Conservation (phyloP, 2,888 invertebrate species). For the Cataglyphis altisquamis region DNA sequence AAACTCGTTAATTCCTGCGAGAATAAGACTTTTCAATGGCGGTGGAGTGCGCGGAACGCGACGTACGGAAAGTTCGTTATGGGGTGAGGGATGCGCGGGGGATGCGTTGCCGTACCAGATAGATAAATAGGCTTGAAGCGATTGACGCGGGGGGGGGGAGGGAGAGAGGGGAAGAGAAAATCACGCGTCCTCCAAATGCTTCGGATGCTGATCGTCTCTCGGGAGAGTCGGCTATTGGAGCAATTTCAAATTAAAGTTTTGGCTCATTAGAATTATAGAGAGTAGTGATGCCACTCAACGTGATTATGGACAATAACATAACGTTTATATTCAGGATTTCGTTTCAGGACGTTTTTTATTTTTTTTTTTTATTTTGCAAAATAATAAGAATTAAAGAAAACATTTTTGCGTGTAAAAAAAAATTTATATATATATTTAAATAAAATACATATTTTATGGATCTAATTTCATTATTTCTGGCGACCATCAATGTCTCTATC, state of each 20-base stretch:
- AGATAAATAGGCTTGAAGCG: constrained; percentile 48
- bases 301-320: background rate
- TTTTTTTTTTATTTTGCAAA: too few species aligned
- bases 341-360: background rate
- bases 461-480: too few species aligned
- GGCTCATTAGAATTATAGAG: constrained; percentile 5
- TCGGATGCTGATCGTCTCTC: constrained; percentile 27
- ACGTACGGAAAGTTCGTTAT: constrained; percentile 51
- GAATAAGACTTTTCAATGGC: constrained; percentile 59
- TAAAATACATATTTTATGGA: too few species aligned
- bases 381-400: too few species aligned
- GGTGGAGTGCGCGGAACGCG: constrained; percentile 44
- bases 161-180: constrained; percentile 24
- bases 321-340: background rate
- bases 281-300: background rate
- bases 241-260: constrained; percentile 20
- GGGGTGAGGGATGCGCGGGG: background rate
- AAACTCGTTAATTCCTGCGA: constrained; percentile 70
- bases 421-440: too few species aligned
- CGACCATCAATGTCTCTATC: too few species aligned
- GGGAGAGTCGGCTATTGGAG: constrained; percentile 5
- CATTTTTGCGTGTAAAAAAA: too few species aligned
- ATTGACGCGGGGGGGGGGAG: constrained; percentile 20
- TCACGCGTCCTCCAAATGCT: constrained; percentile 25
- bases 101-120: constrained; percentile 9